Percentiles rank a stretch among this genome's conserved stretches.
Evolutionary conservation across 2,113 vertebrate species (phyloP).

Genomic region (Alaudala cheleensis): DNA sequence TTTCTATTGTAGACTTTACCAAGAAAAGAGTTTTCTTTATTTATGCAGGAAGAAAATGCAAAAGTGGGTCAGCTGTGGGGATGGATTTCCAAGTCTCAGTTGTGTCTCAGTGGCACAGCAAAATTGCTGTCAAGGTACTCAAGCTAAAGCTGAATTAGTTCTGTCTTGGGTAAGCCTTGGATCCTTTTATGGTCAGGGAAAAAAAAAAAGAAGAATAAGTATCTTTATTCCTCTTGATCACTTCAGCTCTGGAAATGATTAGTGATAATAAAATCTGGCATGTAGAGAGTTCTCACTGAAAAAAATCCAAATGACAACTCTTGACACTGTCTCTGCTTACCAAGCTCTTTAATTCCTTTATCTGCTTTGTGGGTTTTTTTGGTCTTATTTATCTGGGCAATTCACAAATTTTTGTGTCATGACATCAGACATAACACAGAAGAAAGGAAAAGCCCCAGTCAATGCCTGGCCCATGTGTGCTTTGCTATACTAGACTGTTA

Average conservation of each 20-base stretch:
- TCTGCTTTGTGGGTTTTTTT: neutral
- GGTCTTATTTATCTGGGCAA: neutral
- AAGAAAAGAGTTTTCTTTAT: neutral
- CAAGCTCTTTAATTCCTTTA: neutral
- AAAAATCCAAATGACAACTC: neutral
- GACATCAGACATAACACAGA: neutral
- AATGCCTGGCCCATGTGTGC: neutral
- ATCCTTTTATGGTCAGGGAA: neutral
- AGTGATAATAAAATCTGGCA: neutral
- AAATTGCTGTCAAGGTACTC: neutral
- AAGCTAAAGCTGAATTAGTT: neutral
- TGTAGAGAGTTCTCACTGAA: neutral
- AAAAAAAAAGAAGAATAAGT: neutral
- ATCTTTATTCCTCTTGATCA: neutral
- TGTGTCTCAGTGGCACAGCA: neutral
- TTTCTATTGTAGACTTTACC: neutral
- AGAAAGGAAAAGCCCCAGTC: neutral
- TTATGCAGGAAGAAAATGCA: neutral
- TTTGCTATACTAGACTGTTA: neutral
- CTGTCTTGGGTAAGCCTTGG: neutral
- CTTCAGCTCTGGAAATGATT: neutral
- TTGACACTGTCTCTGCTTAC: neutral
- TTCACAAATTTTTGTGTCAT: neutral
- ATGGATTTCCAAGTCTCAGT: neutral
- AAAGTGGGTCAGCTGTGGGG: neutral